Conservation (phyloP, 2,797 vertebrate species). For the Rhinoraja longicauda region DNA sequence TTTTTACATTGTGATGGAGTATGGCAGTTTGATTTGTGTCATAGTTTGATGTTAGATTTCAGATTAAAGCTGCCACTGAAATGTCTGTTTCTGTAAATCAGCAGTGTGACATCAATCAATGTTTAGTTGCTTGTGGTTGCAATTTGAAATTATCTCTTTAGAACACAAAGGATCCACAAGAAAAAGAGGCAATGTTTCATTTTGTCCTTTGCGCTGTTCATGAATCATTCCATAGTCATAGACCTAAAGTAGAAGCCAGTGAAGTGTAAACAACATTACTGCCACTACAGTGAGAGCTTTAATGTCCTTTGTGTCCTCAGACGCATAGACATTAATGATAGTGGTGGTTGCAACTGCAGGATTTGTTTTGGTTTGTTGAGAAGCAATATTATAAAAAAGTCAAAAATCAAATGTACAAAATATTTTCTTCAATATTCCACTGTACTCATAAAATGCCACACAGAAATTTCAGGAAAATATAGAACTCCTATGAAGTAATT, state of each 20-base stretch:
- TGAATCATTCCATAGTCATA: conserved; percentile 39
- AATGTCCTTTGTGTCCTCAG: conserved; percentile 34
- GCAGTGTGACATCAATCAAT: conserved; percentile 38
- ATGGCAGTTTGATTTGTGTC: conserved; percentile 39
- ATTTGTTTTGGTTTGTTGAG: conserved; percentile 29
- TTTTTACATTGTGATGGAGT: conserved; percentile 38
- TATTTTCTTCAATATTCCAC: conserved; percentile 26
- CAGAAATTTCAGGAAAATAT: neutral
- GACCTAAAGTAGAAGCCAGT: conserved; percentile 32
- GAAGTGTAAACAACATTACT: conserved; percentile 39
- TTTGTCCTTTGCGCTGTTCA: conserved; percentile 39
- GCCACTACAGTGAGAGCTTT: conserved; percentile 29
- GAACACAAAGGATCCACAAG: conserved; percentile 39
- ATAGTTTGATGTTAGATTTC: conserved; percentile 38
- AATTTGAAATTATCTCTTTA: conserved; percentile 39
- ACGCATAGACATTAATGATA: conserved; percentile 34
- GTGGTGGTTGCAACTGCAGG: conserved; percentile 24
- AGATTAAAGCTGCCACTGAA: conserved; percentile 37
- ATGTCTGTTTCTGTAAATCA: conserved; percentile 39
- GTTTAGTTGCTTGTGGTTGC: conserved; percentile 39
- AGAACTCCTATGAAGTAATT: conserved; percentile 10
- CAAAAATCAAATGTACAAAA: conserved; percentile 38
- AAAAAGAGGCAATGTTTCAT: conserved; percentile 39
- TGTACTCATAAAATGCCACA: conserved; percentile 29
- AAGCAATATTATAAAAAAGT: conserved; percentile 36